Conservation (phyloP, 2,888 invertebrate genomes). For the Nephrotoma guestfalica region DNA sequence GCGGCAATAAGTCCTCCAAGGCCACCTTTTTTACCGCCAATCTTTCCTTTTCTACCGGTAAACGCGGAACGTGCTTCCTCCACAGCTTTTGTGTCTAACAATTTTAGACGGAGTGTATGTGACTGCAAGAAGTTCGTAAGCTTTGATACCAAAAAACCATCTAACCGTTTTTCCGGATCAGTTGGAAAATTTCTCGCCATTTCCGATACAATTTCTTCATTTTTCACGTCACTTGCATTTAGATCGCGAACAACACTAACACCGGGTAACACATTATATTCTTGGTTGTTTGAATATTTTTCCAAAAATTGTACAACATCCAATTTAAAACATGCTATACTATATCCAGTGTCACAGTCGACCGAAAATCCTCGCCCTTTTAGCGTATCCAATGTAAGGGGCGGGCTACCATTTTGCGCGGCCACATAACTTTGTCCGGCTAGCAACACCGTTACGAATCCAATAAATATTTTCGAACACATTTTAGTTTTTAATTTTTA, state of each 20-base stretch:
- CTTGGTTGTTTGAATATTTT: slow-evolving; percentile 48
- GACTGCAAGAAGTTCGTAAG: slow-evolving; percentile 56
- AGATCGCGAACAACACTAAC: slow-evolving; percentile 56
- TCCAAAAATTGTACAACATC: slow-evolving; percentile 65
- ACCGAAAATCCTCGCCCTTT: slow-evolving; percentile 25
- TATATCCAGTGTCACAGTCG: slow-evolving; percentile 44
- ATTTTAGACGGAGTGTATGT: slow-evolving; percentile 55
- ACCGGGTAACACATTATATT: slow-evolving; percentile 56
- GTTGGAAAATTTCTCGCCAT: slow-evolving; percentile 60
- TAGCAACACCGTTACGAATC: neutral
- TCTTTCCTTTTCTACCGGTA: slow-evolving; percentile 41
- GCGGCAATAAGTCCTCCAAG: slow-evolving; percentile 41
- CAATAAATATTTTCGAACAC: neutral
- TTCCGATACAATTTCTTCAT: slow-evolving; percentile 57
- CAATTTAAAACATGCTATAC: slow-evolving; percentile 61
- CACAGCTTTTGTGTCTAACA: slow-evolving; percentile 47
- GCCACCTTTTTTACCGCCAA: slow-evolving; percentile 37
- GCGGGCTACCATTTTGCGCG: neutral
- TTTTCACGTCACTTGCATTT: slow-evolving; percentile 40
- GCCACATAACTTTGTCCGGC: neutral
- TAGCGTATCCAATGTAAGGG: neutral
- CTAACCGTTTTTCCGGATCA: slow-evolving; percentile 59
- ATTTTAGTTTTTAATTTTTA: neutral
- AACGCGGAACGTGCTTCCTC: slow-evolving; percentile 42
- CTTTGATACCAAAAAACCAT: slow-evolving; percentile 58